phyloP scores from a whole-genome alignment of 2,888 invertebrate genomes.

The Ennomos quercinarius region DNA sequence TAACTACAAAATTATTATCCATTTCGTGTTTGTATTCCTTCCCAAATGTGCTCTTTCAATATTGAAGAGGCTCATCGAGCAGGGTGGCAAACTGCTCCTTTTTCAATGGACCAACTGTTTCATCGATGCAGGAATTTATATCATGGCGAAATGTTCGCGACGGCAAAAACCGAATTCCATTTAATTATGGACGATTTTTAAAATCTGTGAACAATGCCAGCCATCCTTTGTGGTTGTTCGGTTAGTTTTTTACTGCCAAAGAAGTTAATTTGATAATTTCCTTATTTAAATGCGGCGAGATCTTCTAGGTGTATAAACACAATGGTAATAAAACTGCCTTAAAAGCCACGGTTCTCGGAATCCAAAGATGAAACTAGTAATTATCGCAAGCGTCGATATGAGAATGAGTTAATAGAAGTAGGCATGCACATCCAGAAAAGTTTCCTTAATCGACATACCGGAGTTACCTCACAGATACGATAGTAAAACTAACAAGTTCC shows the following conservation, averaged over 20 bases:
- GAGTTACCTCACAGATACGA: conserved; percentile 21
- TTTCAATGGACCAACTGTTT: conserved; percentile 62
- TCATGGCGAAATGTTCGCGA: conserved; percentile 69
- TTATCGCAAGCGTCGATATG: conserved; percentile 27
- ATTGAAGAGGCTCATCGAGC: conserved; percentile 60
- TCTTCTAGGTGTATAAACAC: conserved; percentile 33
- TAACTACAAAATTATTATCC: conserved; percentile 66
- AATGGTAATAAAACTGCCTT: conserved; percentile 34
- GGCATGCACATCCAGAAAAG: conserved; percentile 50
- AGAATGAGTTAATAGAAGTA: conserved; percentile 48
- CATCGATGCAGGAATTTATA: conserved; percentile 75
- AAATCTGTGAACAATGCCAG: conserved; percentile 85
- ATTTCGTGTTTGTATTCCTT: conserved; percentile 57
- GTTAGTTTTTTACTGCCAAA: conserved; percentile 70
- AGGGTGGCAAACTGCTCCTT: conserved; percentile 78
- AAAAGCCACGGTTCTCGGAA: conserved; percentile 15
- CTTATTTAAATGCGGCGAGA: conserved; percentile 64
- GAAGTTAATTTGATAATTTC: conserved; percentile 83
- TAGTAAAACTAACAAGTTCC: conserved; percentile 38
- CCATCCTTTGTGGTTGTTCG: conserved; percentile 71
- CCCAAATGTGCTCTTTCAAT: conserved; percentile 57
- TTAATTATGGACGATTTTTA: conserved; percentile 84
- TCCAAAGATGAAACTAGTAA: conserved; percentile 28
- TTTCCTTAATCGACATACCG: conserved; percentile 31
- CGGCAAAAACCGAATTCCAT: conserved; percentile 79